Base-by-base conservation (phyloP, 2,113 vertebrate species). In the Sterrhoptilus dennistouni region DNA sequence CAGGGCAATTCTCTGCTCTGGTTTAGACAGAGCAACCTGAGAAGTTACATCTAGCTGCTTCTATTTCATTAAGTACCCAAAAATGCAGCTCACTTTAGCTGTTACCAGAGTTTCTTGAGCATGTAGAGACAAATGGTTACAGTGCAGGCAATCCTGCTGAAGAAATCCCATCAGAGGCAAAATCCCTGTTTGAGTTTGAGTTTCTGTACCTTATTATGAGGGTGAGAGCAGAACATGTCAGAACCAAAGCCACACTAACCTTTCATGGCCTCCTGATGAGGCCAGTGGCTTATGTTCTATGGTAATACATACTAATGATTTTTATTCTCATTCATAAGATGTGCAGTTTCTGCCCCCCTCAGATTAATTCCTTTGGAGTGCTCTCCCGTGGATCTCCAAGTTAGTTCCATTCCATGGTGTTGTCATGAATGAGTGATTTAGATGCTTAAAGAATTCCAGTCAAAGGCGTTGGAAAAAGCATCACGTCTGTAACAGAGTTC, bases 241-340 rank as follows among this genome's bases (percentile, higher is more conserved):
- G 36, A 83, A 45, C 12, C 28, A 28, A 54, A 74, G 40, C 17
- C 2, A 0, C 33, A 2, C 25, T 9, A 42, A 89, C 25, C 16
- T n/a, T 57, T 65, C 5, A 1, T 27, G 24, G 25, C 36, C 31
- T 74, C 35, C 45, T 57, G 12, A 14, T 69, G 35, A 25, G 47
- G 16, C 35, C 29, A 14, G 0, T n/a, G 33, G 29, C 19, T 90
- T 47, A 10, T 0, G 4, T 38, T 54, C 54, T 28, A 9, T 47
- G 33, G 33, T 74, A 70, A 70, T 69, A 50, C 2, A 12, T 10
- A 7, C 19, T 60, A 22, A 31, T 8, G 8, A 23, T 20, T 83
- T 89, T 83, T 76, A 42, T 60, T 94, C n/a, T 74, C 9, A 20
- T 45, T 86, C 5, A 1, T 42, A 50, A 74, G 8, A 57, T 27